These are phyloP conservation scores for Cuniculus paca DNA, from an alignment of 2,797 vertebrate species.

Conservation along the genomic window DNA sequence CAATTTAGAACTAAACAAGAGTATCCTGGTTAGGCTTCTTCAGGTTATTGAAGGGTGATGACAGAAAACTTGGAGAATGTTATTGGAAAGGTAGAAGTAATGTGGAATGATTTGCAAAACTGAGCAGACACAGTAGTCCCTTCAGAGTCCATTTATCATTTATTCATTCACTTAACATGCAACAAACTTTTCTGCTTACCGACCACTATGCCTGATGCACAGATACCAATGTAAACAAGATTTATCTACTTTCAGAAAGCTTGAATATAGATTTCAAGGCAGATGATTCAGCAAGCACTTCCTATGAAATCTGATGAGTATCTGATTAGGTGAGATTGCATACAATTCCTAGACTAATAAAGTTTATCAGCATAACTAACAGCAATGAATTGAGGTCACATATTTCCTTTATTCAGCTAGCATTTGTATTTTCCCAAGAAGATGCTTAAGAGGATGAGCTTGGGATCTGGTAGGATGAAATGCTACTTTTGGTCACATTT, in stretches of 20 bases:
- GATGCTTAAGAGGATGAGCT: background rate
- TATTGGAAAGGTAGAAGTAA: background rate
- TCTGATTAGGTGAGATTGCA: background rate
- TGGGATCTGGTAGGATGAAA: background rate
- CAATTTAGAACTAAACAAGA: background rate
- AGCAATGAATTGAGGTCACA: background rate
- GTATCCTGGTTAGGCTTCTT: background rate
- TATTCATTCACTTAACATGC: background rate
- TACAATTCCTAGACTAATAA: slow-evolving; percentile 4
- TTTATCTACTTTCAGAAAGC: background rate
- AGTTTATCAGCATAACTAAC: background rate
- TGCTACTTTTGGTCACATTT: background rate
- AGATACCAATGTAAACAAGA: background rate
- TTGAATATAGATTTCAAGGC: background rate
- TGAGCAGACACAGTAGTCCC: background rate
- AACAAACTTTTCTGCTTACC: background rate
- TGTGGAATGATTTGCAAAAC: background rate
- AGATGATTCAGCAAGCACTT: background rate
- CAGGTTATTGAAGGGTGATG: background rate
- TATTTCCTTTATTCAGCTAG: background rate
- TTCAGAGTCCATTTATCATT: background rate
- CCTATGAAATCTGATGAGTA: background rate
- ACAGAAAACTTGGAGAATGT: background rate
- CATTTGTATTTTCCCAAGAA: background rate
- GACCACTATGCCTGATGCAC: background rate